These are phyloP conservation scores for Zaprionus nigranus DNA, from an alignment of 1,140 invertebrate genomes.

Conservation along the genomic window DNA sequence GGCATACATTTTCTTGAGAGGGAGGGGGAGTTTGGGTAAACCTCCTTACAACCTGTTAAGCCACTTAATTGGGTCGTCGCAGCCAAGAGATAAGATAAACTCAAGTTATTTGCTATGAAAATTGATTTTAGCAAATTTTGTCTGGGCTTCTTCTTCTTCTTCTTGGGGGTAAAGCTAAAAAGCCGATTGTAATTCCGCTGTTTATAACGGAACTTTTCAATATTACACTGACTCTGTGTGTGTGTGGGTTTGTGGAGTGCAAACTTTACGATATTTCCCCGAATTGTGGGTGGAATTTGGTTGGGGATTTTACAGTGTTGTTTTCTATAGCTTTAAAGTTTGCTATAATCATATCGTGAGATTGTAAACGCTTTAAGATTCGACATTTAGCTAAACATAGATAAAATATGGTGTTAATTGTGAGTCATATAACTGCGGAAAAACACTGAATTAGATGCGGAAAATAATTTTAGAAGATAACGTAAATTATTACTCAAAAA, in stretches of 20 bases:
- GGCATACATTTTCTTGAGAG: not conserved
- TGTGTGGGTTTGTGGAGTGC: slow-evolving; percentile 6
- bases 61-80: slow-evolving; percentile 43
- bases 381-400: slow-evolving; percentile 9
- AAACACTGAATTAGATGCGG: not conserved
- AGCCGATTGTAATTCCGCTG: slow-evolving; percentile 21
- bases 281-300: slow-evolving; percentile 17
- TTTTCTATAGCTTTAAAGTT: not conserved
- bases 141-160: not conserved
- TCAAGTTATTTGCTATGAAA: slow-evolving; percentile 31
- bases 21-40: not conserved
- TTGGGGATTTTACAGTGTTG: slow-evolving; percentile 1
- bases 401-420: slow-evolving; percentile 14
- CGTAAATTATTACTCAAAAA: not conserved
- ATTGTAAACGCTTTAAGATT: slow-evolving; percentile 15
- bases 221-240: slow-evolving; percentile 1
- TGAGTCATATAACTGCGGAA: slow-evolving; percentile 32
- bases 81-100: slow-evolving; percentile 45
- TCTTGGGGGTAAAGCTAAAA: not conserved
- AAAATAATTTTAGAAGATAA: slow-evolving; percentile 14
- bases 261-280: slow-evolving; percentile 30
- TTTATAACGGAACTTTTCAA: slow-evolving; percentile 27
- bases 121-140: slow-evolving; percentile 41
- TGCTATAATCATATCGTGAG: slow-evolving; percentile 1
- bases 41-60: slow-evolving; percentile 11